A percentile compares a stretch with the other conserved stretches of the same genome.
These are phyloP conservation scores for Grantiella picta DNA, from an alignment of 2,113 vertebrate species.

Conservation along the genomic window DNA sequence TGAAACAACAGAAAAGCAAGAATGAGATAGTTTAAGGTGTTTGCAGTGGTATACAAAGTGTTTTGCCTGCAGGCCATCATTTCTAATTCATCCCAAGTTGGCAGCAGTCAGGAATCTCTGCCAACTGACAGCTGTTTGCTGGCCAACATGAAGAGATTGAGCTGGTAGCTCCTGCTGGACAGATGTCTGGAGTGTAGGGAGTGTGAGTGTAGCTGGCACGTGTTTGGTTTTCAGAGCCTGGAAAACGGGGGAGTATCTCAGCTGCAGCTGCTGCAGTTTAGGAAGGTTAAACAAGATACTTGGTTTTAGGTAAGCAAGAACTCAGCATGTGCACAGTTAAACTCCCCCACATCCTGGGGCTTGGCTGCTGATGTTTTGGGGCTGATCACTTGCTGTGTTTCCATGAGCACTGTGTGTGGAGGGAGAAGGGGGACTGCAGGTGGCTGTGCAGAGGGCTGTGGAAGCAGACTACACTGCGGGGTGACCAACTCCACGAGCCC, in stretches of 20 bases:
- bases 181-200: neutral
- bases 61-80: constrained; percentile 12
- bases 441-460: neutral
- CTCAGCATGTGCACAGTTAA: neutral
- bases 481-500: fast-evolving
- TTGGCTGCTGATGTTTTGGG: neutral
- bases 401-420: fast-evolving
- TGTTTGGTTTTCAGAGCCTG: neutral
- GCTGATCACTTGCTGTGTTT: neutral
- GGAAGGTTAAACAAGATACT: neutral
- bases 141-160: neutral
- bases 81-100: constrained; percentile 14
- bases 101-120: neutral
- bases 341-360: neutral
- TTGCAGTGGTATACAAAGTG: neutral
- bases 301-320: neutral
- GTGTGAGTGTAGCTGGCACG: neutral
- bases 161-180: neutral
- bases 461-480: neutral
- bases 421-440: neutral
- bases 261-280: neutral
- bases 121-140: neutral
- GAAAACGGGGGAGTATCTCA: neutral
- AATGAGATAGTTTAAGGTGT: neutral
- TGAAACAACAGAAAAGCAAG: neutral